phyloP scores from a whole-genome alignment of 2,888 invertebrate species.

The Lissocephala sabroskyi region DNA sequence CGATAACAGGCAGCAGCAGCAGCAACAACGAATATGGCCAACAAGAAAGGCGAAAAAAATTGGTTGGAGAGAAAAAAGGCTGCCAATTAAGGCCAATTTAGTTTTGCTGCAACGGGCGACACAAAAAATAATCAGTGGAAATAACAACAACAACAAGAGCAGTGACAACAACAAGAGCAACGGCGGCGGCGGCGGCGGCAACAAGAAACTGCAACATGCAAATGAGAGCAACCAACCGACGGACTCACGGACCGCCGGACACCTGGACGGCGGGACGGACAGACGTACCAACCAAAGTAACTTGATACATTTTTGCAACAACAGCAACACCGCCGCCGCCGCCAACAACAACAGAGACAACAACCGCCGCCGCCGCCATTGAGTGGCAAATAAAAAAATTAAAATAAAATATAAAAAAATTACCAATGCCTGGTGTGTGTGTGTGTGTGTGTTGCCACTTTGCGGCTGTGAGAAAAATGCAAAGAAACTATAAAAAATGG shows the following conservation, averaged over 20 bases:
- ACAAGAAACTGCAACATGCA: slow-evolving; percentile 36
- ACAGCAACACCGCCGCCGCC: slow-evolving; percentile 7
- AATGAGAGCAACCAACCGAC: slow-evolving; percentile 48
- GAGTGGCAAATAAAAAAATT: slow-evolving; percentile 21
- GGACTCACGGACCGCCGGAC: slow-evolving; percentile 26
- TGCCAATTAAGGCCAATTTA: slow-evolving; percentile 62
- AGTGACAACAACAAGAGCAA: slow-evolving; percentile 15
- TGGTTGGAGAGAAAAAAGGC: slow-evolving; percentile 55
- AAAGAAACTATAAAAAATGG: slow-evolving; percentile 21
- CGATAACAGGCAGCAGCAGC: slow-evolving; percentile 38
- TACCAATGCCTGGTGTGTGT: background rate
- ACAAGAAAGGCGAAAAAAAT: background rate
- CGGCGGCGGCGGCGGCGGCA: slow-evolving; percentile 20
- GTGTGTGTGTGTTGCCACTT: slow-evolving; percentile 13
- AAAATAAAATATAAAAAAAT: slow-evolving; percentile 45
- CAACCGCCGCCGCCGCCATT: background rate
- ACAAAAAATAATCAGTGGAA: slow-evolving; percentile 47
- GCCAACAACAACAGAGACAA: background rate
- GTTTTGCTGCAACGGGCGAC: slow-evolving; percentile 54
- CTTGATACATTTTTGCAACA: slow-evolving; percentile 47
- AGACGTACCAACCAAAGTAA: slow-evolving; percentile 41
- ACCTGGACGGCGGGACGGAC: slow-evolving; percentile 1
- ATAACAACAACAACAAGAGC: slow-evolving; percentile 27
- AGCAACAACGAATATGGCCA: slow-evolving; percentile 17
- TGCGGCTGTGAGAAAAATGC: slow-evolving; percentile 54